Base-by-base conservation (phyloP, 1,140 invertebrate genomes). In the Vollenhovia emeryi region DNA sequence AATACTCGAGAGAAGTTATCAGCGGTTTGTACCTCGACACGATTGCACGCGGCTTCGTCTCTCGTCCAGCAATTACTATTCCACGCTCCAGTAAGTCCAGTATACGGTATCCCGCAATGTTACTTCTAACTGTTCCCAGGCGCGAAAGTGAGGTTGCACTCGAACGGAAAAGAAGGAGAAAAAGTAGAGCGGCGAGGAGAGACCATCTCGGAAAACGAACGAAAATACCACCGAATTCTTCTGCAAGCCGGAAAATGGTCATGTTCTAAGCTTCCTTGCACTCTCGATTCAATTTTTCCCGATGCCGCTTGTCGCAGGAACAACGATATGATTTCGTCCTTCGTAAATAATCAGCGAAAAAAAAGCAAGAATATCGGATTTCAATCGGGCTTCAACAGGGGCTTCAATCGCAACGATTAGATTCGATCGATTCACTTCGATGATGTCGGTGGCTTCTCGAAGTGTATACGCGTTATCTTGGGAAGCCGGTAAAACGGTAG, bases 281-380 rank as follows among this genome's bases (percentile, higher is more conserved):
- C 66, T 18, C 27, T 18, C 27, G 24, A 78, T 57, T 69, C 52
- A 64, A 52, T 60, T 50, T 50, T 76, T 4, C 1, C 13, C 2
- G 1, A n/a, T 43, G 45, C 75, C 30, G 30, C 50, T 66, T 78
- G 48, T 24, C 48, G 33, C 55, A 57, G 30, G 30, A 27, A 11
- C 18, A 21, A 57, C 64, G 40, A 66, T n/a, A n/a, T 8, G 21
- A 7, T 75, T 74, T 52, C 27, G 30, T 87, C 80, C 50, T 62
- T 5, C 50, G 64, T 84, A 85, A 88, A 87, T 87, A 79, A 73
- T 45, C 48, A 73, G 36, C 52, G 64, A 68, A 68, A 84, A 78
- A 69, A 84, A 78, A 84, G 64, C 36, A 64, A 11, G 36, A 62
- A 64, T 86, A 87, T 87, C 86, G 71, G 82, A 86, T 87, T 87